These are phyloP conservation scores for Epistrophella euchroma DNA, from an alignment of 2,888 invertebrate genomes.

Conservation along the genomic window DNA sequence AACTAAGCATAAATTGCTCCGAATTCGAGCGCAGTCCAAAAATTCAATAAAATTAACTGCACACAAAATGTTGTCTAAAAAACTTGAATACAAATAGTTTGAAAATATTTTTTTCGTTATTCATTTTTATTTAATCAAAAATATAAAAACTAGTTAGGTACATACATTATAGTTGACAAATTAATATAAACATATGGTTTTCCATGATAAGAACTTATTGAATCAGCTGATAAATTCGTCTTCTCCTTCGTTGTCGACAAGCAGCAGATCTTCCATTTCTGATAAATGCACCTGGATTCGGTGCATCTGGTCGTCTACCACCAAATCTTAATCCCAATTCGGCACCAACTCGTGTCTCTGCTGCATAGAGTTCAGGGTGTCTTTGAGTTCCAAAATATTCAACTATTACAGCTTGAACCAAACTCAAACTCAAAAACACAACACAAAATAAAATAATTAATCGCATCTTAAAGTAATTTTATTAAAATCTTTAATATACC, in stretches of 20 bases:
- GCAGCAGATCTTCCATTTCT: neutral
- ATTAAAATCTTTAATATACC: neutral
- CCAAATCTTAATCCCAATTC: slow-evolving; percentile 26
- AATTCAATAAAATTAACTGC: too few species aligned
- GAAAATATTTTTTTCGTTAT: too few species aligned
- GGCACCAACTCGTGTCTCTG: slow-evolving; percentile 10
- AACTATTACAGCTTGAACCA: slow-evolving; percentile 1
- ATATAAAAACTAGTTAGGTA: too few species aligned
- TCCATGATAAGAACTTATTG: too few species aligned
- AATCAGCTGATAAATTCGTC: neutral
- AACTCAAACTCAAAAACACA: neutral
- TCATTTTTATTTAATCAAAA: too few species aligned
- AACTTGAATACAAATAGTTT: too few species aligned
- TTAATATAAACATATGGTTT: too few species aligned
- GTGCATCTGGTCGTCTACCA: neutral
- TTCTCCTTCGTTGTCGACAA: neutral
- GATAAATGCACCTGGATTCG: neutral
- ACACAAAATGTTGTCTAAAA: too few species aligned
- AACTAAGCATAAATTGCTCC: too few species aligned
- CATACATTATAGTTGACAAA: too few species aligned
- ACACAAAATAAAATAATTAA: neutral
- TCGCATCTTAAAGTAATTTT: slow-evolving; percentile 5
- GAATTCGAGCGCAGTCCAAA: too few species aligned
- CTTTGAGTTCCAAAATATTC: slow-evolving; percentile 21
- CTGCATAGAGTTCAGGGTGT: slow-evolving; percentile 18